These are phyloP conservation scores for Bujurquina vittata DNA, from an alignment of 2,113 vertebrate species.

Conservation along the genomic window DNA sequence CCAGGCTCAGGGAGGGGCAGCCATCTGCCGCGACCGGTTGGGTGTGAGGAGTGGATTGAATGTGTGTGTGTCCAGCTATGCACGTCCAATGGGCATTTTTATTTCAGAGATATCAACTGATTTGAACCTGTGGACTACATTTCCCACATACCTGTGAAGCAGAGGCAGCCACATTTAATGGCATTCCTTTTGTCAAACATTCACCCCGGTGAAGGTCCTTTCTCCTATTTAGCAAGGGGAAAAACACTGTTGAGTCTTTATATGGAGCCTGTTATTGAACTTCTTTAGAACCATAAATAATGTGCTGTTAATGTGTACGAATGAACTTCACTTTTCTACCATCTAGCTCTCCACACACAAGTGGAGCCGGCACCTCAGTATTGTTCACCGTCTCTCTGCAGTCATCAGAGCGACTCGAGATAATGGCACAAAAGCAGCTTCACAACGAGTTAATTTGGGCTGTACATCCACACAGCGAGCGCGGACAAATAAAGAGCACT, in stretches of 20 bases:
- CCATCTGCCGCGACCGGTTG: too few relatives aligned
- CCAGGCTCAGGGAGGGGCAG: too few relatives aligned
- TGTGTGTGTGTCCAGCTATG: background rate
- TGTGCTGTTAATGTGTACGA: background rate
- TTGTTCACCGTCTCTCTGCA: background rate
- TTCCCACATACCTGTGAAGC: background rate
- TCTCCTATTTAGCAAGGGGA: background rate
- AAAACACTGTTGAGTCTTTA: background rate
- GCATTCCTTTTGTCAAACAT: background rate
- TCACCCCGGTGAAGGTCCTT: background rate
- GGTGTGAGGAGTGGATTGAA: background rate
- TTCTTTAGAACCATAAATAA: background rate
- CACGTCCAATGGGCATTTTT: background rate
- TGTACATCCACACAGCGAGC: background rate
- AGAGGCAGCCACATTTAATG: background rate
- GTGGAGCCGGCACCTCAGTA: background rate
- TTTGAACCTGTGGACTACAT: background rate
- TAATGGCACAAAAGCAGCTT: conserved; percentile 20
- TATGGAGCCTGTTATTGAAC: background rate
- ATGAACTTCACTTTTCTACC: background rate
- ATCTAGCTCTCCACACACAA: background rate
- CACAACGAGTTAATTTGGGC: conserved; percentile 18
- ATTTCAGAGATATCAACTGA: background rate
- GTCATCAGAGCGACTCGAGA: background rate
- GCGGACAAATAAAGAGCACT: conserved; percentile 24